phyloP scores from a whole-genome alignment of 1,140 invertebrate species.

The Pachypeltis micranthus region DNA sequence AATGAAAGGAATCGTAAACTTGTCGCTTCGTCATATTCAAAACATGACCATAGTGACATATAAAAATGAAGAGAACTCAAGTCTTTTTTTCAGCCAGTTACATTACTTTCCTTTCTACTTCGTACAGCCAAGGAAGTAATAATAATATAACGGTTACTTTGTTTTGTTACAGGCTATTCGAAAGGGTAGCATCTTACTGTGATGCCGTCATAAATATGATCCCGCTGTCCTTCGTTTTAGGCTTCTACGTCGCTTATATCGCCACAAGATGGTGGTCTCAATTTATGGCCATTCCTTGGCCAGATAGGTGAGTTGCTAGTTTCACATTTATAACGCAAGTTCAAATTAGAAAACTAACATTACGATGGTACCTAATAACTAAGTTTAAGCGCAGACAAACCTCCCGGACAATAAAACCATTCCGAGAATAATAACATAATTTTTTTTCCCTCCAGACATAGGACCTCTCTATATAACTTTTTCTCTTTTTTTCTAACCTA shows the following conservation, averaged over 20 bases:
- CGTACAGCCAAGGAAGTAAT: too few relatives aligned
- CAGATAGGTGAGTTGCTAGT: conserved; percentile 45
- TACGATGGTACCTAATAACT: not conserved
- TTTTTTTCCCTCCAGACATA: too few relatives aligned
- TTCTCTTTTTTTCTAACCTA: too few relatives aligned
- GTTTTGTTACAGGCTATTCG: conserved; percentile 43
- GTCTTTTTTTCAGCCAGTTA: too few relatives aligned
- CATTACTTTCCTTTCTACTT: too few relatives aligned
- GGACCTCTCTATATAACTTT: too few relatives aligned
- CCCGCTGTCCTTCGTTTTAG: conserved; percentile 57
- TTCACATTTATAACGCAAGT: not conserved
- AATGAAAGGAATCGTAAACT: too few relatives aligned
- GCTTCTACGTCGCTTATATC: conserved; percentile 63
- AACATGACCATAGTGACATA: too few relatives aligned
- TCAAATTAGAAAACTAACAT: not conserved
- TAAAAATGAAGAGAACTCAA: too few relatives aligned
- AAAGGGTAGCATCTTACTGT: conserved; percentile 48
- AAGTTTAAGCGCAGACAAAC: not conserved
- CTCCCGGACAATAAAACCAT: not conserved
- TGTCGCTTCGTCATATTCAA: too few relatives aligned
- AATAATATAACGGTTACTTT: too few relatives aligned
- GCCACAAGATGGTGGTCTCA: conserved; percentile 63
- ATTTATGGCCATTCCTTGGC: conserved; percentile 59
- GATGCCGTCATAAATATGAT: conserved; percentile 51
- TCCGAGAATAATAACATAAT: too few relatives aligned